phyloP scores from a whole-genome alignment of 2,113 vertebrate genomes.

The Rhinogobius similis region DNA sequence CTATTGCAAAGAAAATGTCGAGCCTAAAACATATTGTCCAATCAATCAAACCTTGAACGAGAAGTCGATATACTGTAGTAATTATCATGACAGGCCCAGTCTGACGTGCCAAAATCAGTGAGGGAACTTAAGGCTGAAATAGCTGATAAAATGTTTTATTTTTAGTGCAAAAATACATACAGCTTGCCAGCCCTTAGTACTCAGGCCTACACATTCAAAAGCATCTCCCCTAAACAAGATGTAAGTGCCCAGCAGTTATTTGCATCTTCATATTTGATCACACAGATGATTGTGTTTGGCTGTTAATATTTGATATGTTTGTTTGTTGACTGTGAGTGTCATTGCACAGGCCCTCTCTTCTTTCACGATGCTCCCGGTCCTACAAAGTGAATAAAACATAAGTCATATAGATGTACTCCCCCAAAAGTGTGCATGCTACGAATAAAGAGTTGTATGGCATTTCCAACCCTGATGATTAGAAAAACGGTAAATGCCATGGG shows the following conservation, averaged over 20 bases:
- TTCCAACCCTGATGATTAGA: slow-evolving; percentile 58
- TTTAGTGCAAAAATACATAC: neutral
- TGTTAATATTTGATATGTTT: slow-evolving; percentile 78
- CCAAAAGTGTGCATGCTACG: slow-evolving; percentile 20
- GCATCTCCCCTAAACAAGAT: neutral
- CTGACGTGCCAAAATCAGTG: too few relatives aligned
- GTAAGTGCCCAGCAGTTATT: slow-evolving; percentile 9
- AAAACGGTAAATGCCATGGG: slow-evolving; percentile 58
- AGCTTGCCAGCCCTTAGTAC: neutral
- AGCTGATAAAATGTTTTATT: too few relatives aligned
- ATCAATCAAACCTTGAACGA: too few relatives aligned
- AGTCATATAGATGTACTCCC: slow-evolving; percentile 46
- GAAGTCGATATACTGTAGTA: too few relatives aligned
- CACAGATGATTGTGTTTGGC: slow-evolving; percentile 57
- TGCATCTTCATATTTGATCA: slow-evolving; percentile 37
- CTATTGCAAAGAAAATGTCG: too few relatives aligned
- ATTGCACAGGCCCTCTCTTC: slow-evolving; percentile 55
- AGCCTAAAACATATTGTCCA: too few relatives aligned
- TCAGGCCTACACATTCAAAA: neutral
- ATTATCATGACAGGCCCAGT: too few relatives aligned
- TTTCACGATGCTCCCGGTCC: slow-evolving; percentile 61
- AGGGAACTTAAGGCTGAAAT: too few relatives aligned
- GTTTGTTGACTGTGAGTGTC: slow-evolving; percentile 66
- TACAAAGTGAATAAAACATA: slow-evolving; percentile 81
- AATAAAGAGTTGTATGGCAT: slow-evolving; percentile 58